phyloP scores from a whole-genome alignment of 2,888 invertebrate species.

The Dendrolimus pini region DNA sequence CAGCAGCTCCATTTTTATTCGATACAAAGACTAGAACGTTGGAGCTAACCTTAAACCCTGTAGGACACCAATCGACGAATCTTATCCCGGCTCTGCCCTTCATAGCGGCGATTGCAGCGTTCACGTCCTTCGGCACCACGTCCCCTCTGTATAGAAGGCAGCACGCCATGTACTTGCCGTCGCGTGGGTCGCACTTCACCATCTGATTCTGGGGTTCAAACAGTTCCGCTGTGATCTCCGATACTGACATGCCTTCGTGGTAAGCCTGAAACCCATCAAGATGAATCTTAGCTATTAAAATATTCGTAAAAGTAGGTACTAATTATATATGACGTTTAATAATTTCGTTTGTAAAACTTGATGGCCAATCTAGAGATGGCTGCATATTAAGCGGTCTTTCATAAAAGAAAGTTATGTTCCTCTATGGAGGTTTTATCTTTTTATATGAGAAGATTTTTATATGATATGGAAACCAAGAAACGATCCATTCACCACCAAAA shows the following conservation, averaged over 20 bases:
- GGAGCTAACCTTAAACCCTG: conserved; percentile 86
- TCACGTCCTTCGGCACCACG: conserved; percentile 93
- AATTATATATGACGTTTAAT: not conserved
- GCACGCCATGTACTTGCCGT: conserved; percentile 93
- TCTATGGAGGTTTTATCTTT: no score
- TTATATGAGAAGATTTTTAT: no score
- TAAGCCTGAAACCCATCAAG: conserved; percentile 52
- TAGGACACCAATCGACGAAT: conserved; percentile 97
- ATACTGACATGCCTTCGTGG: conserved; percentile 86
- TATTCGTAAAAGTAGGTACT: not conserved
- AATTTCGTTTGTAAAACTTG: no score
- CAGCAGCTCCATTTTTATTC: no score
- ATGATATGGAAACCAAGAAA: no score
- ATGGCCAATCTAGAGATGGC: no score
- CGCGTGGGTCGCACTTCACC: conserved; percentile 91
- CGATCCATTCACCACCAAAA: no score
- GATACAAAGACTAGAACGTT: no score
- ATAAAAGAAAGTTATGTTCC: no score
- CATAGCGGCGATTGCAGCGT: conserved; percentile 87
- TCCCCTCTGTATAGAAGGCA: conserved; percentile 92
- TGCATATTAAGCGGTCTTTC: no score
- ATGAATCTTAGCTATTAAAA: conserved; percentile 1
- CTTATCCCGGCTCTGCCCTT: conserved; percentile 86
- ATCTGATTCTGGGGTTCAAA: conserved; percentile 94
- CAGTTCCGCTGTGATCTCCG: conserved; percentile 90